A percentile compares a stretch with the other conserved stretches of the same genome.
Conservation (phyloP, 1,140 invertebrate species). For the Trichomalopsis sarcophagae region DNA sequence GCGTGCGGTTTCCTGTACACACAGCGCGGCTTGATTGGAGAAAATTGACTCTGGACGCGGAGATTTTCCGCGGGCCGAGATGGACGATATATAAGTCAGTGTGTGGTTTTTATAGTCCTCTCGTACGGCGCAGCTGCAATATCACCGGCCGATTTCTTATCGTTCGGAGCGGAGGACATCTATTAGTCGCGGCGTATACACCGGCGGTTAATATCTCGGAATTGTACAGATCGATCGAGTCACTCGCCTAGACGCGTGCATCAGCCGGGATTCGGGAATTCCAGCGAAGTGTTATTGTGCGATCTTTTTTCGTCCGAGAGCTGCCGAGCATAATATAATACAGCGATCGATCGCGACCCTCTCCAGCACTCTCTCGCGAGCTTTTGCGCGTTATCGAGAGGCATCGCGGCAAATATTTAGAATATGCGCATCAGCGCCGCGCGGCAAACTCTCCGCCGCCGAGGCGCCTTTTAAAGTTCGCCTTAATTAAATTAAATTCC, state of each 20-base stretch:
- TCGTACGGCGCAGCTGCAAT: too few relatives aligned
- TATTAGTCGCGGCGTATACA: too few relatives aligned
- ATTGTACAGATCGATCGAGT: too few relatives aligned
- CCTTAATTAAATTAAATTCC: constrained; percentile 26
- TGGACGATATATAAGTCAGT: neutral
- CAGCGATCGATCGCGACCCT: neutral
- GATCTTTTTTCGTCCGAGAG: neutral
- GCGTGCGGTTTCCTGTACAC: neutral
- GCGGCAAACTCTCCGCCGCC: neutral
- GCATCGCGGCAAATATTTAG: constrained; percentile 9
- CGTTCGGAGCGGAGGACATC: too few relatives aligned
- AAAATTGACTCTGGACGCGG: neutral
- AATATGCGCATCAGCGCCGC: neutral
- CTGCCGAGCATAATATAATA: too few relatives aligned
- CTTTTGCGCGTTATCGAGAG: neutral
- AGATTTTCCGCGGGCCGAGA: neutral
- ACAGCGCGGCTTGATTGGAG: neutral
- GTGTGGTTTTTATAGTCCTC: too few relatives aligned
- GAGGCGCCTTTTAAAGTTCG: neutral
- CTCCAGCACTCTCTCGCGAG: neutral
- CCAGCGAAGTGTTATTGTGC: constrained; percentile 18
- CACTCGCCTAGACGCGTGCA: too few relatives aligned
- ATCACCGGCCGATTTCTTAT: too few relatives aligned
- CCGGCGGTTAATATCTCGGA: too few relatives aligned
- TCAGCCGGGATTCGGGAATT: too few relatives aligned